phyloP scores from a whole-genome alignment of 2,888 invertebrate species.

The Papilio elwesi region DNA sequence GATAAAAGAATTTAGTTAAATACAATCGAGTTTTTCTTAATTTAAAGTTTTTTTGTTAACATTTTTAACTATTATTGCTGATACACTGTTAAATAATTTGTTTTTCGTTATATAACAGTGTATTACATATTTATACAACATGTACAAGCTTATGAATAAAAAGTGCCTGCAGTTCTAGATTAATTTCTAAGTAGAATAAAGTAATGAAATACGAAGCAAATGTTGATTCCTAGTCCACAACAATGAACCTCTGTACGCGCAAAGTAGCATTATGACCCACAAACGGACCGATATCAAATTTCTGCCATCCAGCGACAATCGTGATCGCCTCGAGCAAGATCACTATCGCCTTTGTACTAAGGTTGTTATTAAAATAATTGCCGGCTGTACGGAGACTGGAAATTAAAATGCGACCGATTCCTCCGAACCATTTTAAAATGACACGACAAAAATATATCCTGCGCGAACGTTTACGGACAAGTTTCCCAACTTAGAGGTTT shows the following conservation, averaged over 20 bases:
- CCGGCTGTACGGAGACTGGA: slow-evolving; percentile 50
- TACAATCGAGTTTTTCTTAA: too few relatives aligned
- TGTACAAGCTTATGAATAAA: too few relatives aligned
- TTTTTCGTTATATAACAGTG: not conserved
- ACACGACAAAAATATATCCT: slow-evolving; percentile 39
- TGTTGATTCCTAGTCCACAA: slow-evolving; percentile 41
- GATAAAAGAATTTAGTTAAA: not conserved
- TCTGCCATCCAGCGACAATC: slow-evolving; percentile 60
- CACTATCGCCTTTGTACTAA: slow-evolving; percentile 54
- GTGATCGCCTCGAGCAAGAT: slow-evolving; percentile 63
- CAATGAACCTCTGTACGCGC: slow-evolving; percentile 47
- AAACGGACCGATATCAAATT: slow-evolving; percentile 72
- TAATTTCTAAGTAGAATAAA: not conserved
- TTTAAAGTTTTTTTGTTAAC: not conserved
- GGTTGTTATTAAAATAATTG: slow-evolving; percentile 63
- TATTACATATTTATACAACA: too few relatives aligned
- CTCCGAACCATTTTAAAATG: slow-evolving; percentile 35
- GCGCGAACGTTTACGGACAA: slow-evolving; percentile 13
- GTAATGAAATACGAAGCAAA: slow-evolving; percentile 11
- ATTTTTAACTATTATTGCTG: not conserved
- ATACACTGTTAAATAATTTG: not conserved
- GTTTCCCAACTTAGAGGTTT: too few relatives aligned
- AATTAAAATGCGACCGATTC: slow-evolving; percentile 38
- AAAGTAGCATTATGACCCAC: slow-evolving; percentile 61
- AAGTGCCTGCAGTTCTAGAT: too few relatives aligned